Conservation (phyloP, 2,113 vertebrate species). For the Misgurnus anguillicaudatus region DNA sequence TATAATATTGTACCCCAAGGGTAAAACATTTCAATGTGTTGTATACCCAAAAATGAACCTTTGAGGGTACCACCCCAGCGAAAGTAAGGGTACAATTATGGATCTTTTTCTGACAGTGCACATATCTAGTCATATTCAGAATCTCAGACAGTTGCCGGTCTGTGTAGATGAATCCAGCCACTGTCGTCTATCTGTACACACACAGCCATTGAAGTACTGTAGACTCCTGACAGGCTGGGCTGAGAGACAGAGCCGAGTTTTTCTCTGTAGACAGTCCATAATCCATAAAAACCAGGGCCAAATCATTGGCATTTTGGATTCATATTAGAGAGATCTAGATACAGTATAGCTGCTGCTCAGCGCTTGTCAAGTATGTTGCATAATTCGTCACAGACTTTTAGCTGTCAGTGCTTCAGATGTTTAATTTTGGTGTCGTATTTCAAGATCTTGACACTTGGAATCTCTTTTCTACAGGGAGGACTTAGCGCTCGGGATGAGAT, state of each 20-base stretch:
- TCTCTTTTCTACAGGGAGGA: conserved; percentile 75
- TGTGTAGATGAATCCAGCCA: conserved; percentile 15
- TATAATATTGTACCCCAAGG: no score
- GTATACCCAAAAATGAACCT: no score
- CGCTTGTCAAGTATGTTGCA: conserved; percentile 21
- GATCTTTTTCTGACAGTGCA: no score
- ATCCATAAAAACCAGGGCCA: conserved; percentile 37
- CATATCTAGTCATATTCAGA: neutral
- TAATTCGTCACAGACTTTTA: conserved; percentile 6
- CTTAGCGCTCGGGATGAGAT: conserved; percentile 87
- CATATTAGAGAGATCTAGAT: conserved; percentile 31
- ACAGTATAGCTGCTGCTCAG: neutral
- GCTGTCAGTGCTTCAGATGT: neutral
- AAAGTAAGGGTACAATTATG: no score
- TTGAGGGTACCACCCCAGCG: no score
- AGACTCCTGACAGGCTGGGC: conserved; percentile 13
- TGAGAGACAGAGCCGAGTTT: neutral
- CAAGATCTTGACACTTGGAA: neutral
- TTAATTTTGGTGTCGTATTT: conserved; percentile 3
- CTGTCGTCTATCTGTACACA: conserved; percentile 29
- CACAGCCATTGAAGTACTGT: conserved; percentile 27
- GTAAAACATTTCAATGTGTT: no score
- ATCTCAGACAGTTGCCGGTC: conserved; percentile 31
- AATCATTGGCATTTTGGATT: conserved; percentile 18
- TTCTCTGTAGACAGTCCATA: conserved; percentile 35